Evolutionary conservation across 2,888 invertebrate genomes (phyloP).

Genomic region (Zelleria hepariella): DNA sequence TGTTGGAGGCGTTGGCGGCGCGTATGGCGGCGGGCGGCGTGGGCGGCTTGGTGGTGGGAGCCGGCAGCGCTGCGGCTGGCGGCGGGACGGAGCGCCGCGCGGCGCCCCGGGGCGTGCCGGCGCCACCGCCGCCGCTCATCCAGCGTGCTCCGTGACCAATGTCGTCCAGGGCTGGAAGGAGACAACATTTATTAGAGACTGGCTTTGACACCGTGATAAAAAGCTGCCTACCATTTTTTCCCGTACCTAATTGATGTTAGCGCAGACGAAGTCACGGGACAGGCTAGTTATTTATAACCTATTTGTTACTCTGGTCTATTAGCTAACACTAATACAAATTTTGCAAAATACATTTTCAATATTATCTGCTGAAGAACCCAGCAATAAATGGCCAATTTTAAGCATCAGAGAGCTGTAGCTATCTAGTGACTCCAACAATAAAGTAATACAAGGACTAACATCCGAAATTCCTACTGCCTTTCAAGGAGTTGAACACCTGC

Average conservation of each 20-base stretch:
- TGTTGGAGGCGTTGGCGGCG: slow-evolving; percentile 58
- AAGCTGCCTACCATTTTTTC: not conserved
- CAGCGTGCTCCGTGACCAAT: slow-evolving; percentile 92
- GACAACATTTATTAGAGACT: not conserved
- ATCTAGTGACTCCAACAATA: no score
- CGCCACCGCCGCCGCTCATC: slow-evolving; percentile 67
- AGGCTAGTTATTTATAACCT: not conserved
- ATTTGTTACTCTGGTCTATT: not conserved
- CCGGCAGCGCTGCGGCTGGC: slow-evolving; percentile 76
- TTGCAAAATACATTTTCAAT: not conserved
- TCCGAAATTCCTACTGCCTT: no score
- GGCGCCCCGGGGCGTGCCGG: slow-evolving; percentile 82
- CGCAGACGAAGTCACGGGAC: not conserved
- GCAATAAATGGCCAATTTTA: no score
- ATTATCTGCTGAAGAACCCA: not conserved
- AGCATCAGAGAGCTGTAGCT: no score
- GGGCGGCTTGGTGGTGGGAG: slow-evolving; percentile 95
- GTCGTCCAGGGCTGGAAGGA: slow-evolving; percentile 88
- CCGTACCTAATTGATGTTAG: not conserved
- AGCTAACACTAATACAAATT: not conserved
- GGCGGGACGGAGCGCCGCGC: slow-evolving; percentile 66
- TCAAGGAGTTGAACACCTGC: no score
- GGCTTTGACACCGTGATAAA: no score
- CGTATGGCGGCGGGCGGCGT: slow-evolving; percentile 89
- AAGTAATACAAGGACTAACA: no score